Percentiles rank a stretch among this genome's conserved stretches.
These are phyloP conservation scores for Sebastes oblongus DNA, from an alignment of 2,797 vertebrate species.

Conservation along the genomic window DNA sequence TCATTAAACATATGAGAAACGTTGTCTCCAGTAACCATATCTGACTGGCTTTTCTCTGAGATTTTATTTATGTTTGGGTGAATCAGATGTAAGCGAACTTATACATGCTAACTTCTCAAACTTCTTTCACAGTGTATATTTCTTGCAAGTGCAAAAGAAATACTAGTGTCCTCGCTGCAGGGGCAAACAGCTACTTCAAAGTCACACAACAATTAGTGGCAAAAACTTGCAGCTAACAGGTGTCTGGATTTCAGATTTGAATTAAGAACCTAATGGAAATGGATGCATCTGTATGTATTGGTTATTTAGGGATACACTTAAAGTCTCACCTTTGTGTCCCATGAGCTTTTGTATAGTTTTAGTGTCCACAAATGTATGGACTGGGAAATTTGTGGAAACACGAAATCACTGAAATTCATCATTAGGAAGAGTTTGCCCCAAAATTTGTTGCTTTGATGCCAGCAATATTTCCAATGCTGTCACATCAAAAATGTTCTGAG, in stretches of 20 bases:
- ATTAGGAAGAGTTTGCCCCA: slow-evolving; percentile 49
- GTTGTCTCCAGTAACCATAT: slow-evolving; percentile 6
- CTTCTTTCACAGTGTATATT: not conserved
- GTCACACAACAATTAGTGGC: not conserved
- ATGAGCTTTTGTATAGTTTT: not conserved
- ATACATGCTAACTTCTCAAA: slow-evolving; percentile 5
- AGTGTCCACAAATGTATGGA: not conserved
- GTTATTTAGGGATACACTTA: not conserved
- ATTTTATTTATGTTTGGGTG: not conserved
- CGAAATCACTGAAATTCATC: slow-evolving; percentile 32
- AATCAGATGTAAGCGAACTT: slow-evolving; percentile 12
- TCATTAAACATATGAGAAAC: slow-evolving; percentile 37
- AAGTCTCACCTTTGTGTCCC: not conserved
- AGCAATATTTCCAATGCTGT: slow-evolving; percentile 68
- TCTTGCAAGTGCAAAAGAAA: not conserved
- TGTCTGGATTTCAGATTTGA: slow-evolving; percentile 31
- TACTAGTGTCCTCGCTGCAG: not conserved
- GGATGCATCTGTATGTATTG: not conserved
- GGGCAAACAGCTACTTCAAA: slow-evolving; percentile 20
- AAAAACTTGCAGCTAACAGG: slow-evolving; percentile 23
- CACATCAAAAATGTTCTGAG: slow-evolving; percentile 75
- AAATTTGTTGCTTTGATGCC: slow-evolving; percentile 68
- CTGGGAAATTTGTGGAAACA: not conserved
- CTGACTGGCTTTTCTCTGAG: not conserved
- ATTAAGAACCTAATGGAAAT: slow-evolving; percentile 20